Evolutionary conservation across 2,113 vertebrate species (phyloP).

Genomic region (Spea multiplicata): DNA sequence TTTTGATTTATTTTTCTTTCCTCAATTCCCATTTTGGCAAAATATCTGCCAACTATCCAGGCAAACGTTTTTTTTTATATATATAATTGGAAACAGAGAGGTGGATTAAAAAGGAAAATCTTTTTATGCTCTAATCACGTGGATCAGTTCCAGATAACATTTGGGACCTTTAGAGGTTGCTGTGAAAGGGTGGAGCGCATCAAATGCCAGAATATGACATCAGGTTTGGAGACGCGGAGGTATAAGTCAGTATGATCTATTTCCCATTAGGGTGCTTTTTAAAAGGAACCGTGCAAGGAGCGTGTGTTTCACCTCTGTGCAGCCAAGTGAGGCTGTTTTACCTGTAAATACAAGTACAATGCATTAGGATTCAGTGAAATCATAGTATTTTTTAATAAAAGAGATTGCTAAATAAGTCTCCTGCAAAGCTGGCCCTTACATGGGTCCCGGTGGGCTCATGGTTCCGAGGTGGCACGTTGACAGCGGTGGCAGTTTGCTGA

Average conservation of each 20-base stretch:
- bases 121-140: conserved; percentile 47
- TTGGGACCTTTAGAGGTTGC: conserved; percentile 44
- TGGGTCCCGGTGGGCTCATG: too few species aligned
- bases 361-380: too few species aligned
- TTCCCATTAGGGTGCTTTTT: conserved; percentile 34
- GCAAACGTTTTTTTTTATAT: conserved; percentile 23
- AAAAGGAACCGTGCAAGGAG: background rate
- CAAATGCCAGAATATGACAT: conserved; percentile 42
- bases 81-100: conserved; percentile 47
- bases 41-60: conserved; percentile 34
- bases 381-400: too few species aligned
- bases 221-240: conserved; percentile 38
- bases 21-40: conserved; percentile 3
- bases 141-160: conserved; percentile 45
- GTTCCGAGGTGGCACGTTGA: too few species aligned
- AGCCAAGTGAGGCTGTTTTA: conserved; percentile 2
- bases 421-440: too few species aligned
- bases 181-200: conserved; percentile 40
- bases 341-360: background rate
- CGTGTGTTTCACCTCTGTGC: background rate
- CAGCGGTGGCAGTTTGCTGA: too few species aligned
- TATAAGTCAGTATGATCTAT: conserved; percentile 39
- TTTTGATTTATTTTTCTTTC: background rate
- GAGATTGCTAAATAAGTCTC: too few species aligned
- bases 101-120: conserved; percentile 43